Evolutionary conservation across 2,113 vertebrate species (phyloP).

Genomic region (Callipepla squamata): DNA sequence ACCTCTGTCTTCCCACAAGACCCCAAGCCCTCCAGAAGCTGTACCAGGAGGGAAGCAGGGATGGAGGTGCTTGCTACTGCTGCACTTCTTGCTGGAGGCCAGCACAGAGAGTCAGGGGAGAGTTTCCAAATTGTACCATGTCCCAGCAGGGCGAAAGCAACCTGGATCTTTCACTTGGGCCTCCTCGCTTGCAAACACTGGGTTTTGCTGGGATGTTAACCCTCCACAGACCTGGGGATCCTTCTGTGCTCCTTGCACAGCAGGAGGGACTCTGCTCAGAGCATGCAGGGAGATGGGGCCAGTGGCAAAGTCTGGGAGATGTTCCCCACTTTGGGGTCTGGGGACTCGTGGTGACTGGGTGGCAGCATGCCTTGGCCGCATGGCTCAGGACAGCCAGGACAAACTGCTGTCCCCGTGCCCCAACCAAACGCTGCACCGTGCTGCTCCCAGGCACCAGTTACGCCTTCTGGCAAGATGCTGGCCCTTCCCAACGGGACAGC

Average conservation of each 20-base stretch:
- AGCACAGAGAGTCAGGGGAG: neutral
- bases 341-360: neutral
- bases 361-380: too few species aligned
- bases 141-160: neutral
- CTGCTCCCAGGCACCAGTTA: neutral
- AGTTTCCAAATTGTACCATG: neutral
- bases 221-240: neutral
- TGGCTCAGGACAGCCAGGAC: too few species aligned
- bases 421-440: neutral
- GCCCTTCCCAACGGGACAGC: neutral
- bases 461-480: neutral
- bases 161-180: fast-evolving
- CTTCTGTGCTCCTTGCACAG: neutral
- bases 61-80: neutral
- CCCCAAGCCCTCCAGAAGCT: neutral
- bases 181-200: neutral
- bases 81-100: neutral
- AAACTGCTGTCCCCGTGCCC: neutral
- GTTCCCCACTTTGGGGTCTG: neutral
- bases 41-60: neutral
- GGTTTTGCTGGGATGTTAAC: neutral
- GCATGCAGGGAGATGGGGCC: neutral
- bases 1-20: neutral
- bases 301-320: fast-evolving
- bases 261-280: neutral